These are phyloP conservation scores for Scomberomorus guttatus DNA, from an alignment of 2,797 vertebrate genomes.

Conservation along the genomic window DNA sequence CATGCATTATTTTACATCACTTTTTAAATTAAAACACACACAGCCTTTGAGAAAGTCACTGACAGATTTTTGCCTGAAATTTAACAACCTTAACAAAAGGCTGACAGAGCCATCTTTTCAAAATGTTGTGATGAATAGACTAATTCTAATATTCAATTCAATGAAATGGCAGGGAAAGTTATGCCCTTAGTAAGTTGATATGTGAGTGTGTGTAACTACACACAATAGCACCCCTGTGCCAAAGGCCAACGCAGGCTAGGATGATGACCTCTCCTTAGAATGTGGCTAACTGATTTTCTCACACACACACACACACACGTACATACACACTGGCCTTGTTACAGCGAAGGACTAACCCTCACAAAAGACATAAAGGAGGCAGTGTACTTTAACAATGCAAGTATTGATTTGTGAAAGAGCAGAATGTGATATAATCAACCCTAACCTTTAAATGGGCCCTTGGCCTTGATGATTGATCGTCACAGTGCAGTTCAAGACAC, in stretches of 20 bases:
- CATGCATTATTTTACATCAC: not conserved
- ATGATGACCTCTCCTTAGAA: conserved; percentile 27
- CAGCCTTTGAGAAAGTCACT: not conserved
- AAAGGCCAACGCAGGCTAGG: conserved; percentile 9
- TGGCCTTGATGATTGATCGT: conserved; percentile 57
- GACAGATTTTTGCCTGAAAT: not conserved
- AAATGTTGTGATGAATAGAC: not conserved
- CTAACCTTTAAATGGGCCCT: conserved; percentile 75
- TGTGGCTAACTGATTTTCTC: conserved; percentile 39
- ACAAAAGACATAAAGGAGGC: conserved; percentile 60
- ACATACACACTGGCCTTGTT: conserved; percentile 53
- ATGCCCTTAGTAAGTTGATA: not conserved
- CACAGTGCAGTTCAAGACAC: conserved; percentile 35
- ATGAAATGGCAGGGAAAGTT: not conserved
- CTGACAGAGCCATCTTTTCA: not conserved
- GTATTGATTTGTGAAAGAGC: conserved; percentile 75
- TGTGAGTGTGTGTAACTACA: not conserved
- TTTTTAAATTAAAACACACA: conserved; percentile 7
- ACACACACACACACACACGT: conserved; percentile 26
- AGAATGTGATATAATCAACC: conserved; percentile 74
- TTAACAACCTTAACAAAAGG: not conserved
- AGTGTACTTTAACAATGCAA: conserved; percentile 73
- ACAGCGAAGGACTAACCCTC: conserved; percentile 47
- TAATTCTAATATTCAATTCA: conserved; percentile 6
- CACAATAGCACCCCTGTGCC: not conserved